These are phyloP conservation scores for Rhinatrema bivittatum DNA, from an alignment of 2,797 vertebrate species.

Conservation along the genomic window DNA sequence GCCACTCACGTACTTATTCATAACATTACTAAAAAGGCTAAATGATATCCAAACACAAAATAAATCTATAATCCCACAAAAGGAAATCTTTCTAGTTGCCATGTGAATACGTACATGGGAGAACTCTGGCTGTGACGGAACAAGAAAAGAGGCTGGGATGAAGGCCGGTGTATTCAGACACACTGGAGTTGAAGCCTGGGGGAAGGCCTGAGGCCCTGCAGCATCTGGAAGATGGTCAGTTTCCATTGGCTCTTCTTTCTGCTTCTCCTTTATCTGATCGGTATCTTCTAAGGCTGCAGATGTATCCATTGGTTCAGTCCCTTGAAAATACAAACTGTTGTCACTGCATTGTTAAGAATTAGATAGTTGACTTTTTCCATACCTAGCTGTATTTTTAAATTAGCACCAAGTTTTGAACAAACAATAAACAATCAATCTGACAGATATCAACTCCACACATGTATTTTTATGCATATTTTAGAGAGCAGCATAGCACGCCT, in stretches of 20 bases:
- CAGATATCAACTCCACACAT: too few relatives aligned
- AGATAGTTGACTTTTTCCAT: too few relatives aligned
- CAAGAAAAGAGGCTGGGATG: conserved; percentile 53
- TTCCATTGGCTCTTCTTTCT: conserved; percentile 42
- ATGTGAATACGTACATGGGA: conserved; percentile 71
- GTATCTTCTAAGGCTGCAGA: conserved; percentile 41
- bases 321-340: conserved; percentile 37
- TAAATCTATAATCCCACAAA: background rate
- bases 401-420: too few relatives aligned
- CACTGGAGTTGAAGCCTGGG: conserved; percentile 68
- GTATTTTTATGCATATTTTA: too few relatives aligned
- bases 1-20: too few relatives aligned
- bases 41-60: too few relatives aligned
- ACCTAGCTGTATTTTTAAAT: too few relatives aligned
- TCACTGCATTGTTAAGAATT: too few relatives aligned
- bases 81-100: background rate
- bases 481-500: too few relatives aligned
- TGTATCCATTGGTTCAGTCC: conserved; percentile 63
- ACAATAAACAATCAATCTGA: too few relatives aligned
- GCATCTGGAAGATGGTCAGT: conserved; percentile 20
- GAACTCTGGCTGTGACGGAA: conserved; percentile 85
- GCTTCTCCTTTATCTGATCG: conserved; percentile 26
- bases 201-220: conserved; percentile 22
- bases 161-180: conserved; percentile 66
- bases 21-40: background rate